A percentile compares a stretch with the other conserved stretches of the same genome.
These are phyloP conservation scores for Caenorhabditis tropicalis DNA, from an alignment of 1,140 invertebrate species.

Conservation along the genomic window DNA sequence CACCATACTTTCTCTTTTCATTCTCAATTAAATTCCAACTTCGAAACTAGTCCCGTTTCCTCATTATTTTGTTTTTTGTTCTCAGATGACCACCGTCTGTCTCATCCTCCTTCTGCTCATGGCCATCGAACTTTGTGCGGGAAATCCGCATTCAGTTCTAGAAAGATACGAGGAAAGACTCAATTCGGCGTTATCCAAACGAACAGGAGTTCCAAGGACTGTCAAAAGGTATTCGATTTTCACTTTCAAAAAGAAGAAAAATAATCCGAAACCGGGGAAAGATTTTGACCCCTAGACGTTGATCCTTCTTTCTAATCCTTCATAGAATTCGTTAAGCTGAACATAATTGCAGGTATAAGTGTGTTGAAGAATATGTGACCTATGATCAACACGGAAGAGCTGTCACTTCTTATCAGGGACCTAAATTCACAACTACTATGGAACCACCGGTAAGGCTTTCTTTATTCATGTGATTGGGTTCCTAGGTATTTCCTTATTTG, in stretches of 20 bases:
- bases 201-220: slow-evolving; percentile 12
- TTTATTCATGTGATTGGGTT: no score
- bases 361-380: slow-evolving; percentile 31
- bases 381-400: not conserved
- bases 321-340: not conserved
- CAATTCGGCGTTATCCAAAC: slow-evolving; percentile 4
- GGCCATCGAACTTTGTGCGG: not conserved
- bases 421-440: not conserved
- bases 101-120: slow-evolving; percentile 32
- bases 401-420: slow-evolving; percentile 13
- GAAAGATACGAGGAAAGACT: slow-evolving; percentile 13
- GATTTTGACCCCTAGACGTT: not conserved
- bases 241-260: not conserved
- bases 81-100: not conserved
- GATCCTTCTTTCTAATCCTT: not conserved
- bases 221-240: slow-evolving; percentile 9
- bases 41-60: not conserved
- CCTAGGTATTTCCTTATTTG: no score
- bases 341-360: slow-evolving; percentile 29
- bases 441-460: slow-evolving; percentile 5
- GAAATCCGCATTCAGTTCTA: not conserved
- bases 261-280: not conserved
- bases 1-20: not conserved
- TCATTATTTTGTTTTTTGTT: not conserved
- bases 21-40: not conserved